Percentiles rank a stretch among this genome's conserved stretches.
Conservation (phyloP, 1,140 invertebrate genomes). For the Drosophila murphyi region DNA sequence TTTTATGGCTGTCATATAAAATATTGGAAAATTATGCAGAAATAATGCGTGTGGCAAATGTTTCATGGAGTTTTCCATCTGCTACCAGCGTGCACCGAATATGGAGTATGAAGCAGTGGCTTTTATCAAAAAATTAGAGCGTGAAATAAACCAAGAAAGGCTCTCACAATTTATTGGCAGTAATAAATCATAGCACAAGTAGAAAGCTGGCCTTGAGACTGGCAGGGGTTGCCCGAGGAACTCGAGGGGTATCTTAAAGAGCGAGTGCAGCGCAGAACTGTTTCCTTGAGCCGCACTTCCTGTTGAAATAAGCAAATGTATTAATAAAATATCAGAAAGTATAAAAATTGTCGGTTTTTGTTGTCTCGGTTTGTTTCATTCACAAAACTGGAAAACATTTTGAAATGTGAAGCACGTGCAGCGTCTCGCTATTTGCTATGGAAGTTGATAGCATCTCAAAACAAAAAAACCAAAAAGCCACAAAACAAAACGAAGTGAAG, state of each 20-base stretch:
- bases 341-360: conserved; percentile 11
- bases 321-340: conserved; percentile 45
- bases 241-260: neutral
- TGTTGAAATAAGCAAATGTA: conserved; percentile 18
- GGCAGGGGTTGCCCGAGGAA: conserved; percentile 1
- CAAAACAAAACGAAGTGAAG: conserved; percentile 11
- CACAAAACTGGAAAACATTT: conserved; percentile 53
- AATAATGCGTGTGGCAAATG: conserved; percentile 57
- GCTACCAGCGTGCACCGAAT: conserved; percentile 38
- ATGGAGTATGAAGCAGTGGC: conserved; percentile 9
- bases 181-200: conserved; percentile 68
- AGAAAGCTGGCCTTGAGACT: conserved; percentile 16
- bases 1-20: conserved; percentile 64
- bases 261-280: neutral
- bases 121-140: conserved; percentile 79
- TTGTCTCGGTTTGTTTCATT: conserved; percentile 55
- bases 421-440: conserved; percentile 40
- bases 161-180: conserved; percentile 62
- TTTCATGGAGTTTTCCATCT: conserved; percentile 56
- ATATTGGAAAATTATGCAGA: conserved; percentile 76
- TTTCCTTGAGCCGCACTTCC: conserved; percentile 17
- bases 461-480: neutral
- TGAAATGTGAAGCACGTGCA: conserved; percentile 70
- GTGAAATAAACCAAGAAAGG: conserved; percentile 67
- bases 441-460: conserved; percentile 63